A percentile compares a stretch with the other conserved stretches of the same genome.
Conservation (phyloP, 2,888 invertebrate species). For the Cerastis leucographa region DNA sequence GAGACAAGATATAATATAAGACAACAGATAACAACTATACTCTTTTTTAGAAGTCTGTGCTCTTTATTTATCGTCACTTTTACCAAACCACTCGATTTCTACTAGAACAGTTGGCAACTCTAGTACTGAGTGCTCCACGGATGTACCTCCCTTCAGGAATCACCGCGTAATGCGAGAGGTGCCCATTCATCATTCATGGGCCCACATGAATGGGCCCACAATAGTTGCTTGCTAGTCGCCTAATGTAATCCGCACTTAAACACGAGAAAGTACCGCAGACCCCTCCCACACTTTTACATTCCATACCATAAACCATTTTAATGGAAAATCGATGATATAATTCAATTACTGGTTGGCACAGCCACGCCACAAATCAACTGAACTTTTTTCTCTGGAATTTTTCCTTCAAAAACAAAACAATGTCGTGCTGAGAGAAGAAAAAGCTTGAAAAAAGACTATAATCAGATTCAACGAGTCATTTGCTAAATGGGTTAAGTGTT, state of each 20-base stretch:
- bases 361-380: conserved; percentile 83
- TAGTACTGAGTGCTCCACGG: background rate
- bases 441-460: conserved; percentile 66
- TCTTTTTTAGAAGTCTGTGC: background rate
- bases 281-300: conserved; percentile 87
- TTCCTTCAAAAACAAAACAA: conserved; percentile 80
- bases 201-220: conserved; percentile 46
- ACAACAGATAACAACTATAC: background rate
- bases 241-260: conserved; percentile 59
- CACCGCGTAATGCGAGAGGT: conserved; percentile 29
- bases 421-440: conserved; percentile 77
- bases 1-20: too few relatives aligned
- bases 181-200: conserved; percentile 50
- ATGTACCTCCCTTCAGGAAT: conserved; percentile 25
- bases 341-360: conserved; percentile 87
- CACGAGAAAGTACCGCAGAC: conserved; percentile 74
- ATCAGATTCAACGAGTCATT: conserved; percentile 85
- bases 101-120: background rate
- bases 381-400: conserved; percentile 72
- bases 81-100: background rate
- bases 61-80: background rate
- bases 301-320: conserved; percentile 90
- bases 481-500: conserved; percentile 82
- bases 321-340: conserved; percentile 91
- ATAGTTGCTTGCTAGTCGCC: conserved; percentile 21